These are phyloP conservation scores for Microchrysa polita DNA, from an alignment of 2,888 invertebrate genomes.

Conservation along the genomic window DNA sequence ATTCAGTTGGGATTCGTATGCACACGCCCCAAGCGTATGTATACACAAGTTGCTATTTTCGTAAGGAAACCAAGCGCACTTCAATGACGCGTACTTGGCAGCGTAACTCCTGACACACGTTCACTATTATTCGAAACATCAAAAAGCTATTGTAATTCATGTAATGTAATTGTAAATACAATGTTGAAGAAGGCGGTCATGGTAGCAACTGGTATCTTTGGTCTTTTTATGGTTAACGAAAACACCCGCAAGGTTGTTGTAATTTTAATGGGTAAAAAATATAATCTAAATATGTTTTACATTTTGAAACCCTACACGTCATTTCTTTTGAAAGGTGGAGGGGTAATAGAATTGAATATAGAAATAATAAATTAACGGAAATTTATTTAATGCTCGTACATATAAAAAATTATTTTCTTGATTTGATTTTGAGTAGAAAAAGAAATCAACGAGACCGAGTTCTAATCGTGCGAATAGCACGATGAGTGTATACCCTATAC, in stretches of 20 bases:
- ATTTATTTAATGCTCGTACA: too few species aligned
- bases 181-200: neutral
- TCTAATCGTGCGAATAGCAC: too few species aligned
- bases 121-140: conserved; percentile 5
- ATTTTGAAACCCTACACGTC: neutral
- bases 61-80: neutral
- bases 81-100: too few species aligned
- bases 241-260: conserved; percentile 12
- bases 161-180: conserved; percentile 3
- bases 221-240: conserved; percentile 3
- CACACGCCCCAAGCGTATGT: conserved; percentile 10
- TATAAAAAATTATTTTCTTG: too few species aligned
- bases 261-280: neutral
- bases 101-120: conserved; percentile 17
- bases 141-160: conserved; percentile 7
- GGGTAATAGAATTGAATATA: too few species aligned
- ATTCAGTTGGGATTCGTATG: neutral
- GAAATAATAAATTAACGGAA: too few species aligned
- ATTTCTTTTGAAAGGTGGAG: too few species aligned
- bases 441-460: too few species aligned
- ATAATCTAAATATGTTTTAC: conserved; percentile 1
- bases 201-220: conserved; percentile 6
- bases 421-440: too few species aligned
- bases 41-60: conserved; percentile 28
- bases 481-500: too few species aligned